phyloP scores from a whole-genome alignment of 2,888 invertebrate genomes.

The Caenorhabditis wallacei region DNA sequence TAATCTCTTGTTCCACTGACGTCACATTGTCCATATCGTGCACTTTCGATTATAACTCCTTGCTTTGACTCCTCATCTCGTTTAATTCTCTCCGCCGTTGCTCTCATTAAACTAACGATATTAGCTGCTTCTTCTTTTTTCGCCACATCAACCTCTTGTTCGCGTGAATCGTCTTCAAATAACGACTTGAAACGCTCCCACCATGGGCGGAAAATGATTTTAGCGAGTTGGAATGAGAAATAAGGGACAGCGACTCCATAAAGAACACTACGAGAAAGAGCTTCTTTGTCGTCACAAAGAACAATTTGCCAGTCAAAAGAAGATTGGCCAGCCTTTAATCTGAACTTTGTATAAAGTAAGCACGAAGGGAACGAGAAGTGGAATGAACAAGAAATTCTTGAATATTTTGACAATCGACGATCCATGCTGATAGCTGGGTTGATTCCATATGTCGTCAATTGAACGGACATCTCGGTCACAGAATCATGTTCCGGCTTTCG shows the following conservation, averaged over 20 bases:
- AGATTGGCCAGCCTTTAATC: conserved; percentile 76
- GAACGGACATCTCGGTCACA: conserved; percentile 70
- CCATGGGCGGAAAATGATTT: conserved; percentile 73
- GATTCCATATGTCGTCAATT: conserved; percentile 66
- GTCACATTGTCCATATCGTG: conserved; percentile 84
- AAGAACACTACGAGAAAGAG: conserved; percentile 74
- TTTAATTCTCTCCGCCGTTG: conserved; percentile 91
- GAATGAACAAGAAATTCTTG: conserved; percentile 75
- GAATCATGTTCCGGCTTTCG: conserved; percentile 75
- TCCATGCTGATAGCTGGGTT: conserved; percentile 77
- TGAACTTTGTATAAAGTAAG: conserved; percentile 77
- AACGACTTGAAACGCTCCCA: conserved; percentile 69
- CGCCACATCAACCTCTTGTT: conserved; percentile 77
- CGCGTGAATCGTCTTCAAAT: conserved; percentile 75
- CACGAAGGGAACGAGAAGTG: conserved; percentile 78
- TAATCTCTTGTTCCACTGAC: conserved; percentile 71
- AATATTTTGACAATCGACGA: conserved; percentile 76
- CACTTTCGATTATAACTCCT: conserved; percentile 92
- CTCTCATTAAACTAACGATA: conserved; percentile 89
- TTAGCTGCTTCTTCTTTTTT: conserved; percentile 78
- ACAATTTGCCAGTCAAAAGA: conserved; percentile 80
- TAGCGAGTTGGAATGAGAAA: conserved; percentile 63
- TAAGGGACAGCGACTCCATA: conserved; percentile 80
- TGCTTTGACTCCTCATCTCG: conserved; percentile 90
- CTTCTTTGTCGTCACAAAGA: conserved; percentile 81